Conservation (phyloP, 2,888 invertebrate species). For the Elmis aenea region DNA sequence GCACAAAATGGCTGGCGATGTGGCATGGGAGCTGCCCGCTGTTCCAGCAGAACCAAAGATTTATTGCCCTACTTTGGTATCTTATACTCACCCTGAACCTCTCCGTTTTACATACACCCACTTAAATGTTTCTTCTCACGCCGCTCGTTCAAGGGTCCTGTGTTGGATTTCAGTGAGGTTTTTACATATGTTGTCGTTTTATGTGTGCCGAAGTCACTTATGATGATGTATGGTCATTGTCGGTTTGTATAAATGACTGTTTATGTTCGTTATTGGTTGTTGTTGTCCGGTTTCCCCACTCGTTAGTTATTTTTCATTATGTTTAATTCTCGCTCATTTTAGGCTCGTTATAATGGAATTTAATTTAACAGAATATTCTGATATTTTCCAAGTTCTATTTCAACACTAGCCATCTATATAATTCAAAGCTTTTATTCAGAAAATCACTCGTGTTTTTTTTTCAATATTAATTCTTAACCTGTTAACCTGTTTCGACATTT, state of each 20-base stretch:
- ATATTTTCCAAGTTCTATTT: too few species aligned
- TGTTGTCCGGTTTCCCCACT: constrained; percentile 20
- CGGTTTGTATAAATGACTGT: constrained; percentile 33
- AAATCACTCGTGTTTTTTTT: too few species aligned
- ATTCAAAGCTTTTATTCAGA: too few species aligned
- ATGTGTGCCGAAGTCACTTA: constrained; percentile 36
- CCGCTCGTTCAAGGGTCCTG: constrained; percentile 25
- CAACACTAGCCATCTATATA: too few species aligned
- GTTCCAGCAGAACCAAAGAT: constrained; percentile 37
- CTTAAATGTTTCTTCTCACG: constrained; percentile 35
- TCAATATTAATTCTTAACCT: too few species aligned
- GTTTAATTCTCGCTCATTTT: not conserved
- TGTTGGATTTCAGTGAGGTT: constrained; percentile 26
- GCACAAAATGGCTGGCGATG: constrained; percentile 36
- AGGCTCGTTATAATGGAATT: too few species aligned
- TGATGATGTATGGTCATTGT: constrained; percentile 35
- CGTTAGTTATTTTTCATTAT: constrained; percentile 22
- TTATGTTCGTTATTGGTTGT: constrained; percentile 31
- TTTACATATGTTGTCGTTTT: constrained; percentile 35
- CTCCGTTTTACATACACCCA: constrained; percentile 39
- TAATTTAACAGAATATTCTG: too few species aligned
- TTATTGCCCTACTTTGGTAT: constrained; percentile 32
- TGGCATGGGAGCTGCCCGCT: constrained; percentile 36
- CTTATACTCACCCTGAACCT: constrained; percentile 29
- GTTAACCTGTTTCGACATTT: too few species aligned